Evolutionary conservation across 2,797 vertebrate genomes (phyloP).

Genomic region (Lycodopsis pacificus): DNA sequence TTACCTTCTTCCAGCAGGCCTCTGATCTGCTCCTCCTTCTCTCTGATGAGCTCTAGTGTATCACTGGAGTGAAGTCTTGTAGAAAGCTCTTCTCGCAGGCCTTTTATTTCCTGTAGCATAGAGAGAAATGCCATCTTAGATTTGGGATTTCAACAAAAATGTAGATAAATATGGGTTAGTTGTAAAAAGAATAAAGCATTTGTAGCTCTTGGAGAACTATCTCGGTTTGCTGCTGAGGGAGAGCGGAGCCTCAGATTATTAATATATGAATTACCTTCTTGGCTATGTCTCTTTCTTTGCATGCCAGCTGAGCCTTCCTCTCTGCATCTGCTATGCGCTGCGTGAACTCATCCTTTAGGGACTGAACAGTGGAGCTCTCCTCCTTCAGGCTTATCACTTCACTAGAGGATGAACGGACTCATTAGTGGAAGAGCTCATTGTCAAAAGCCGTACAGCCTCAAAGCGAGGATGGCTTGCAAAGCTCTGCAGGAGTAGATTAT

Average conservation of each 20-base stretch:
- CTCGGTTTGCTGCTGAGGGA: background rate
- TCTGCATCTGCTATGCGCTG: slow-evolving; percentile 97
- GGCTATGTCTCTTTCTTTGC: slow-evolving; percentile 96
- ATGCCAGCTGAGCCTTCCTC: slow-evolving; percentile 94
- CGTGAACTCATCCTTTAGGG: slow-evolving; percentile 96
- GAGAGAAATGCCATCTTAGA: slow-evolving; percentile 1
- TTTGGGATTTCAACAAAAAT: background rate
- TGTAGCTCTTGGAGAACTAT: background rate
- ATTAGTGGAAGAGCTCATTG: slow-evolving; percentile 32
- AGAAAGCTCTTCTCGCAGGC: slow-evolving; percentile 92
- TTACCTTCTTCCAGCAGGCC: slow-evolving; percentile 96
- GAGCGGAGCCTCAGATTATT: background rate
- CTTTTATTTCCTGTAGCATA: slow-evolving; percentile 90
- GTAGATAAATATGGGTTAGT: background rate
- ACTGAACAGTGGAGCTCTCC: slow-evolving; percentile 93
- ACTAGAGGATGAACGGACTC: slow-evolving; percentile 79
- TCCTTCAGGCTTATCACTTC: slow-evolving; percentile 94
- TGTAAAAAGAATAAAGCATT: background rate
- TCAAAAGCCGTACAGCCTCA: background rate
- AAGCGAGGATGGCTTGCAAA: background rate
- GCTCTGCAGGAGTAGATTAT: background rate
- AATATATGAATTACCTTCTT: slow-evolving; percentile 89
- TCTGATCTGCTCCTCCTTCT: slow-evolving; percentile 97
- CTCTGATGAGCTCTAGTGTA: slow-evolving; percentile 93
- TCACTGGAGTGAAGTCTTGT: slow-evolving; percentile 92